Evolutionary conservation across 2,797 vertebrate genomes (phyloP).

Genomic region (Rhynchotus rufescens): DNA sequence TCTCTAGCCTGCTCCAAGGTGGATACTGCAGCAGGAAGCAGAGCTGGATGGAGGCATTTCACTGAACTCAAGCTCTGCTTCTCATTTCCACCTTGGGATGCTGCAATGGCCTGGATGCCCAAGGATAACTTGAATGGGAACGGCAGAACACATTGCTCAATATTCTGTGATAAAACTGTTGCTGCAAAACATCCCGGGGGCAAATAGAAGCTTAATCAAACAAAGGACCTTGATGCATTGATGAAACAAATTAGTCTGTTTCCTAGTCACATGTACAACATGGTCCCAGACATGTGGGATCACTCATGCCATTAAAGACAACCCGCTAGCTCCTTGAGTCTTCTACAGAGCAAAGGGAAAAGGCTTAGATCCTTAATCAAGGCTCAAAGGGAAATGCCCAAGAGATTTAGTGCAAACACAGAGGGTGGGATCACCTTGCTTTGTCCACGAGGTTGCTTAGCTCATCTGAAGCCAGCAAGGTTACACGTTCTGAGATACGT

Average conservation of each 20-base stretch:
- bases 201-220: constrained; percentile 47
- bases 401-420: neutral
- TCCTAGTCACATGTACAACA: constrained; percentile 18
- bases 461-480: neutral
- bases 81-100: neutral
- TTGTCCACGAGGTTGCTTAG: neutral
- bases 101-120: neutral
- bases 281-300: neutral
- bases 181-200: constrained; percentile 33
- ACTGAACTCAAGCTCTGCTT: neutral
- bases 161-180: constrained; percentile 34
- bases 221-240: constrained; percentile 47
- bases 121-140: constrained; percentile 33
- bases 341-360: constrained; percentile 5
- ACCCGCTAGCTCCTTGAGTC: neutral
- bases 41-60: neutral
- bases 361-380: neutral
- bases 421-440: neutral
- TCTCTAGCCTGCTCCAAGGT: neutral
- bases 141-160: constrained; percentile 39
- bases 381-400: neutral
- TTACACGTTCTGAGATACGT: neutral
- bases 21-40: neutral
- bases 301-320: constrained; percentile 28
- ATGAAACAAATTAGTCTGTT: constrained; percentile 44